Base-by-base conservation (phyloP, 2,797 vertebrate species). In the Channallabes apus region DNA sequence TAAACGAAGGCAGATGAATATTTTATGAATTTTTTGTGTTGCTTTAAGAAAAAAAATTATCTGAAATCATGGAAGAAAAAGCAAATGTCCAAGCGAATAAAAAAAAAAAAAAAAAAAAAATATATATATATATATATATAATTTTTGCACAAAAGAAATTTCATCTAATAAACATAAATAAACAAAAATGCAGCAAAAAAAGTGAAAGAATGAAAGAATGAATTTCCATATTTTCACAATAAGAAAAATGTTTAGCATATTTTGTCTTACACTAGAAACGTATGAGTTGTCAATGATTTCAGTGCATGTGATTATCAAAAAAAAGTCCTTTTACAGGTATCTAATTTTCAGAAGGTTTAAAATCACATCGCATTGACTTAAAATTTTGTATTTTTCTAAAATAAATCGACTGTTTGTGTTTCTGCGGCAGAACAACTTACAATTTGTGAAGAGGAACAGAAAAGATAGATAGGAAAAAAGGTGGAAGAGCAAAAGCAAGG, bases 401-500 rank as follows among this genome's bases (percentile, higher is more conserved):
- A 90, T 93, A 84, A 90, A 88, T 89, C 88, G 83, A 89, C 89
- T 90, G 88, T 92, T 91, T 91, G 87, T 91, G 90, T 73, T 91
- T 90, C 89, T 92, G 89, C 86, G 85, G 85, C 86, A 86, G 89
- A 82, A 72, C 35, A 73, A 58, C 56, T 76, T 83, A 76, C 90
- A 81, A 90, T 91, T 88, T 91, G 88, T 83, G 86, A 80, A 51
- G 59, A 84, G 89, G 83, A 82, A 64, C 79, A 64, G 51, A 87
- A 84, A 67, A 77, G 38, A 38, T 80, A 76, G 82, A 64, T 79
- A 41, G 85, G 72, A 18, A 84, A 56, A 61, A 82, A 80, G 12
- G 61, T 85, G 71, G 24, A 85, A 59, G 69, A 65, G 51, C 73
- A 67, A 89, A 76, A 64, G 89, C 88, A 83, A 82, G 69, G 71